Base-by-base conservation (phyloP, 2,797 vertebrate genomes). In the Helicolenus hilgendorfi region DNA sequence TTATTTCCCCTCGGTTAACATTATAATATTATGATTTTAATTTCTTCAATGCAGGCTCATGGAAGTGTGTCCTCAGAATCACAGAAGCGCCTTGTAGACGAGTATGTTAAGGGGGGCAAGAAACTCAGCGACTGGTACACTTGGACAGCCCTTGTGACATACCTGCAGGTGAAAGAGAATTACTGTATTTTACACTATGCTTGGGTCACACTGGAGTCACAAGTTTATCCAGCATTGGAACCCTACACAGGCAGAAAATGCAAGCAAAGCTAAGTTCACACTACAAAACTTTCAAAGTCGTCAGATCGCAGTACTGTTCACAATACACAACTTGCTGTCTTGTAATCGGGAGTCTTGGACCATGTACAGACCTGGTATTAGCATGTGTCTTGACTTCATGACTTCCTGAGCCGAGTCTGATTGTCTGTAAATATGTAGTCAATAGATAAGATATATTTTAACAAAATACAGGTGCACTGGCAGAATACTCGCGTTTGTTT, bases 131-230 rank as follows among this genome's bases (percentile, higher is more conserved):
- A 90, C 41, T 98, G 98, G 98, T 10, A 8, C 0, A 0, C 97
- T 13, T 98, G 97, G 97, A 96, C 95, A 22, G 97, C 98, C 20
- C 95, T 98, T 95, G 98, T 98, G 87, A 98, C 98, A 0, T 98
- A 98, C 69, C 82, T 98, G 55, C 98, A 98, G 98, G 98, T 98
- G 95, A 92, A 18, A 41, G 95, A 91, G 22, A 58, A 11, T 68
- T 33, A 22, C 4, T 38, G 1, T 60, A 53, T 35, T 7, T 38
- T 3, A 36, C 35, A 36, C 35, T 36, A 36, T 36, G 35, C 35
- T 36, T 36, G 38, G 38, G 38, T 36, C 11, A 45, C 18, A 55
- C 7, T 24, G 41, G n/a, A 8, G 14, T 77, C 29, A 9, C 4
- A 31, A 24, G 35, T 26, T 33, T 24, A 35, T 15, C 15, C 22